A percentile compares a stretch with the other conserved stretches of the same genome.
phyloP scores from a whole-genome alignment of 2,888 invertebrate species.

The Heliothis peltigera region DNA sequence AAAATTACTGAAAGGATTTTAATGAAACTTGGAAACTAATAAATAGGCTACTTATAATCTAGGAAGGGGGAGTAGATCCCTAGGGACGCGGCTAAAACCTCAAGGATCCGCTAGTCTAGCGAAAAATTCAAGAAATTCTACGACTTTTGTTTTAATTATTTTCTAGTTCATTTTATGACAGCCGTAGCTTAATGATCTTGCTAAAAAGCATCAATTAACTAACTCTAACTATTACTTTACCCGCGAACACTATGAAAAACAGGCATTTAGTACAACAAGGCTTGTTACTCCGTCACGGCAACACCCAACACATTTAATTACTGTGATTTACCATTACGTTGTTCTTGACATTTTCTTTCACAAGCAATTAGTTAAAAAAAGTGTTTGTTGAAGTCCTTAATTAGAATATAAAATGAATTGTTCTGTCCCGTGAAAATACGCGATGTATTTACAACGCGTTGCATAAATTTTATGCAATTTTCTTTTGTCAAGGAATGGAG shows the following conservation, averaged over 20 bases:
- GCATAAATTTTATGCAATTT: conserved; percentile 15
- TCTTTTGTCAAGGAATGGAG: conserved; percentile 1
- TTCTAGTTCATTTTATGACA: too few relatives aligned
- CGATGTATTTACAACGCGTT: conserved; percentile 8
- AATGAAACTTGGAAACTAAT: too few relatives aligned
- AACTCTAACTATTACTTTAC: not conserved
- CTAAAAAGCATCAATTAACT: too few relatives aligned
- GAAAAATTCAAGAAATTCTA: too few relatives aligned
- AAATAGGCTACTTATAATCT: too few relatives aligned
- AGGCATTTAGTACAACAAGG: not conserved
- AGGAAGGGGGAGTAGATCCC: too few relatives aligned
- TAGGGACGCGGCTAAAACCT: too few relatives aligned
- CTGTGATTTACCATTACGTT: conserved; percentile 18
- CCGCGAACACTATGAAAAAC: not conserved
- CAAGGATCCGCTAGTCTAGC: too few relatives aligned
- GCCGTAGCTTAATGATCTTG: too few relatives aligned
- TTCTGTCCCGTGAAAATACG: conserved; percentile 17
- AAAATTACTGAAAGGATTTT: too few relatives aligned
- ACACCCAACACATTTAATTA: conserved; percentile 22
- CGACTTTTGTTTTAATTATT: too few relatives aligned
- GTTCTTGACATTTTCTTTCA: conserved; percentile 44
- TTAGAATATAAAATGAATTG: conserved; percentile 11
- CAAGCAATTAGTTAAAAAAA: conserved; percentile 21
- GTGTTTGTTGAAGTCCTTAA: conserved; percentile 17
- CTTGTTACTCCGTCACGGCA: conserved; percentile 9